phyloP scores from a whole-genome alignment of 2,888 invertebrate genomes.

The Disparrhopalites patrizii region DNA sequence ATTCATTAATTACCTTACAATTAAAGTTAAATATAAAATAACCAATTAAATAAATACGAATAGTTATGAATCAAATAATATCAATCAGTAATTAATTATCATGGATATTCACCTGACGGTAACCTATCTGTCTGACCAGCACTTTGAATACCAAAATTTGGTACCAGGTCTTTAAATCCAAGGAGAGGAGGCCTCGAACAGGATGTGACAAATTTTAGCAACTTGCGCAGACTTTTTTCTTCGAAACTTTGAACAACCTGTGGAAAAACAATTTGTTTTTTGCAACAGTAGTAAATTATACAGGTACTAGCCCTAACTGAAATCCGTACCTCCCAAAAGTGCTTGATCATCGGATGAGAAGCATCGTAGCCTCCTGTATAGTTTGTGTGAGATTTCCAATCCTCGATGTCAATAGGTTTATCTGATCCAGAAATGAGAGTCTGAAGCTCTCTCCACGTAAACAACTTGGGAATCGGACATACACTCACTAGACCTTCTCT shows the following conservation, averaged over 20 bases:
- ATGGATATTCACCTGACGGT: constrained; percentile 62
- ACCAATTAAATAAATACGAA: background rate
- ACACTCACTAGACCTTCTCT: constrained; percentile 69
- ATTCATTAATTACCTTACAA: background rate
- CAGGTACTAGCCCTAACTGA: background rate
- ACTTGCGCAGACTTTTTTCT: constrained; percentile 75
- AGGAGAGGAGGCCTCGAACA: constrained; percentile 94
- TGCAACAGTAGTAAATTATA: background rate
- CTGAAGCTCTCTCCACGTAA: constrained; percentile 89
- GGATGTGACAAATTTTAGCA: constrained; percentile 96
- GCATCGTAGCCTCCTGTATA: constrained; percentile 83
- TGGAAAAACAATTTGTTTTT: background rate
- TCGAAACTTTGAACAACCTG: constrained; percentile 72
- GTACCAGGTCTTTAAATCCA: constrained; percentile 78
- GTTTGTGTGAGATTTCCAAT: constrained; percentile 78
- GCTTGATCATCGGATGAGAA: constrained; percentile 76
- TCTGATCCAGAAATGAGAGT: constrained; percentile 94
- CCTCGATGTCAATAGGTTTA: constrained; percentile 86
- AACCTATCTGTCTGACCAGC: constrained; percentile 85
- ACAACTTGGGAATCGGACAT: constrained; percentile 83
- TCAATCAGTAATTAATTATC: background rate
- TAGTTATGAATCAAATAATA: background rate
- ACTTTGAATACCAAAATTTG: constrained; percentile 93
- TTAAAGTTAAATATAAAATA: background rate
- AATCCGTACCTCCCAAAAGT: constrained; percentile 70